These are phyloP conservation scores for Megamerina dolium DNA, from an alignment of 2,888 invertebrate genomes.

Conservation along the genomic window DNA sequence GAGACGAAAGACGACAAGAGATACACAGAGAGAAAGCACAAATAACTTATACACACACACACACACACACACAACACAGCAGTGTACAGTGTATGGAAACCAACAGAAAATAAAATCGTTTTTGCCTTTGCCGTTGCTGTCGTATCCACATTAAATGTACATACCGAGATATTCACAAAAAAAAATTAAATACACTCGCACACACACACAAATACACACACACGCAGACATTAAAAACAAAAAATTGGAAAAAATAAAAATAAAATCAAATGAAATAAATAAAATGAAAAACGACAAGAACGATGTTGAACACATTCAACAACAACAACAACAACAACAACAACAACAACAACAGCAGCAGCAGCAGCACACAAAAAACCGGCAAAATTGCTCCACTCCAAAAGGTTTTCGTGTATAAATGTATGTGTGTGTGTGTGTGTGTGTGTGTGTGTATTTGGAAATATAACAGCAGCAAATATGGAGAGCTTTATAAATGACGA, in stretches of 20 bases:
- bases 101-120: too few species aligned
- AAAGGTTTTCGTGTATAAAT: neutral
- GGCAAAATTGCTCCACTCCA: conserved; percentile 21
- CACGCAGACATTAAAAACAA: too few species aligned
- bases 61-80: neutral
- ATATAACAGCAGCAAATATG: conserved; percentile 5
- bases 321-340: conserved; percentile 1
- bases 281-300: conserved; percentile 13
- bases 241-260: too few species aligned
- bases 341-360: conserved; percentile 4
- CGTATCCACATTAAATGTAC: too few species aligned
- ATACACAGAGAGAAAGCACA: too few species aligned
- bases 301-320: too few species aligned
- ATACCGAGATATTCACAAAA: too few species aligned
- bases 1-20: conserved; percentile 3
- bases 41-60: conserved; percentile 2
- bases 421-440: neutral
- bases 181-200: too few species aligned
- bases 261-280: too few species aligned
- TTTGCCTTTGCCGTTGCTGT: too few species aligned
- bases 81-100: neutral
- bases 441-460: neutral
- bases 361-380: conserved; percentile 15
- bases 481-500: too few species aligned
- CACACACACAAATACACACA: too few species aligned